Evolutionary conservation across 2,797 vertebrate species (phyloP), one percentile per base, ranked within the genome.

Genomic region (Acrossocheilus wenchowensis): DNA sequence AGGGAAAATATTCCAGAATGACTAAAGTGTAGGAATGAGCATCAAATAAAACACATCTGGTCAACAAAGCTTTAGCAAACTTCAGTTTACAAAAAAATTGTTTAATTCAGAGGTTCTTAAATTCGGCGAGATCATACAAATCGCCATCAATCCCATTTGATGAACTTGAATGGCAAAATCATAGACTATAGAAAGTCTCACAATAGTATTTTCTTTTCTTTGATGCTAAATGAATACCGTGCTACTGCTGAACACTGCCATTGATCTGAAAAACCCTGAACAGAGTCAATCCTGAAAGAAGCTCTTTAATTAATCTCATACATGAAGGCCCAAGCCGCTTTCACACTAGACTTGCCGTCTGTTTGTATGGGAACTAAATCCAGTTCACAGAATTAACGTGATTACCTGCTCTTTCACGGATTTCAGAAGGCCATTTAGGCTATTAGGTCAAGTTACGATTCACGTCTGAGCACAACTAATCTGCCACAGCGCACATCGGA

Each of bases 251-350:
- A 11, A 62, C 69, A 54, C 39, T 73, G 69, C 41, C 75, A 83
- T 86, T 85, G 87, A 90, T 81, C 83, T n/a, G 52, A 88, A 92
- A 85, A 85, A 88, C 43, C 71, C 73, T 15, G 12, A 79, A 15
- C 68, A 52, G 8, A 69, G 87, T 82, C 62, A 6, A 30, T 64
- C 54, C 82, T 41, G 89, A 86, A 68, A 82, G 81, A 52, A 86
- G 72, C 48, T 52, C 86, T 83, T 81, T 73, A 88, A 92, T 89
- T 84, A 83, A 87, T 90, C 77, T 36, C 79, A 81, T 82, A 91
- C 91, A 90, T 54, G 86, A 90, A 90, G 92, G 91, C 93, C 89
- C 90, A 57, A 91, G 90, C 90, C 90, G 90, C 90, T 89, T 88
- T 66, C 50, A 57, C 71, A 69, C 69, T 34, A 79, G 84, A 89